phyloP scores from a whole-genome alignment of 2,113 vertebrate species.

The Gallinago jamesoni region DNA sequence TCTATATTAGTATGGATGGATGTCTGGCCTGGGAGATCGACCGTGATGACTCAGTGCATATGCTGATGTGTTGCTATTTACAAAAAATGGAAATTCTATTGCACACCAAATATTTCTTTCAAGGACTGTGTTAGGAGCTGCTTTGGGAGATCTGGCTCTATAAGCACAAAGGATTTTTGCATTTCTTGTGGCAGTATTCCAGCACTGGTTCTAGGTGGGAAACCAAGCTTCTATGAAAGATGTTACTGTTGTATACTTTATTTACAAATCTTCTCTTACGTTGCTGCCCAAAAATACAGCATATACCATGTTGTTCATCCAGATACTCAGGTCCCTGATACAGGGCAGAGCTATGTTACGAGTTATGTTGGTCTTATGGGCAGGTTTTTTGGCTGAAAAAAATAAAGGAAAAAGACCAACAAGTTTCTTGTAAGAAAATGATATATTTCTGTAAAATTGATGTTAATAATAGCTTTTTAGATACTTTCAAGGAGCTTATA shows the following conservation, averaged over 20 bases:
- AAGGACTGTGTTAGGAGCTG: not conserved
- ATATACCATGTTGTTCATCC: not conserved
- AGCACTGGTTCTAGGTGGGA: not conserved
- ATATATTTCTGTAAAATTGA: not conserved
- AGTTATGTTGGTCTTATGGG: not conserved
- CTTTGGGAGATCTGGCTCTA: not conserved
- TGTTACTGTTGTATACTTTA: not conserved
- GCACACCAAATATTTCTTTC: not conserved
- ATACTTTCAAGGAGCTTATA: not conserved
- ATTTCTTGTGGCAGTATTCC: not conserved
- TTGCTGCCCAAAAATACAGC: not conserved
- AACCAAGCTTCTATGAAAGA: not conserved
- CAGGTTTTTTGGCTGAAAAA: not conserved
- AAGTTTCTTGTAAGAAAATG: not conserved
- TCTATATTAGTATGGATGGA: not conserved
- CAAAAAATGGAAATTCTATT: conserved; percentile 28
- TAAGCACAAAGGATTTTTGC: not conserved
- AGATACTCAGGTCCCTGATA: not conserved
- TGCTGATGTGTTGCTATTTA: not conserved
- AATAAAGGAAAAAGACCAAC: not conserved
- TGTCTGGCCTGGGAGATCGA: not conserved
- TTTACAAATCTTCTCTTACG: not conserved
- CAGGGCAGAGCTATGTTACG: not conserved
- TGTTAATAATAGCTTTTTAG: not conserved
- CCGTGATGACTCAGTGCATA: not conserved